phyloP scores from a whole-genome alignment of 2,797 vertebrate species.

The Cyclura pinguis region DNA sequence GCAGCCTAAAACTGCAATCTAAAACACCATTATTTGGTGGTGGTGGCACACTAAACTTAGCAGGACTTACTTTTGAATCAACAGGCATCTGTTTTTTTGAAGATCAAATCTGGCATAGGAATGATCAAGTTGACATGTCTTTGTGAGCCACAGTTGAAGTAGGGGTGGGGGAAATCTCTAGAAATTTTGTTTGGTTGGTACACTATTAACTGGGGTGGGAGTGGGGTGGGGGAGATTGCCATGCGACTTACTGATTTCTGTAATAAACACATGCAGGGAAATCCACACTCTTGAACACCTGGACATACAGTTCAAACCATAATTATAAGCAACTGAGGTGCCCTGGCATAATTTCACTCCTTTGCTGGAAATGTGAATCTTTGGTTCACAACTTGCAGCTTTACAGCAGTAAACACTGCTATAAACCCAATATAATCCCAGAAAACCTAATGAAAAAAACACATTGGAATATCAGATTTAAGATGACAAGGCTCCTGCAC shows the following conservation, averaged over 20 bases:
- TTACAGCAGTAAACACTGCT: not conserved
- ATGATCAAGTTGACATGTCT: not conserved
- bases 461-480: not conserved
- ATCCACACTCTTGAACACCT: not conserved
- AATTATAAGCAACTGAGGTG: not conserved
- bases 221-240: not conserved
- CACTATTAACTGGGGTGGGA: too few species aligned
- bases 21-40: not conserved
- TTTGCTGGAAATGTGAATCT: not conserved
- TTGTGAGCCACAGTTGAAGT: not conserved
- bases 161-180: not conserved
- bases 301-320: not conserved
- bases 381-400: not conserved
- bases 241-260: not conserved
- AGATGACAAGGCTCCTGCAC: not conserved
- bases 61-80: too few species aligned
- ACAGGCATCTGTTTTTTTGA: not conserved
- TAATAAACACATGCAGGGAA: not conserved
- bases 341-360: not conserved
- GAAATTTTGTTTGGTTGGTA: not conserved
- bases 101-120: not conserved
- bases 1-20: too few species aligned
- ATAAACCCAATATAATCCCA: not conserved
- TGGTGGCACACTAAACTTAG: not conserved
- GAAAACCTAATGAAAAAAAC: not conserved